Base-by-base conservation (phyloP, 2,888 invertebrate genomes). In the Pachycephus smyrnensis region DNA sequence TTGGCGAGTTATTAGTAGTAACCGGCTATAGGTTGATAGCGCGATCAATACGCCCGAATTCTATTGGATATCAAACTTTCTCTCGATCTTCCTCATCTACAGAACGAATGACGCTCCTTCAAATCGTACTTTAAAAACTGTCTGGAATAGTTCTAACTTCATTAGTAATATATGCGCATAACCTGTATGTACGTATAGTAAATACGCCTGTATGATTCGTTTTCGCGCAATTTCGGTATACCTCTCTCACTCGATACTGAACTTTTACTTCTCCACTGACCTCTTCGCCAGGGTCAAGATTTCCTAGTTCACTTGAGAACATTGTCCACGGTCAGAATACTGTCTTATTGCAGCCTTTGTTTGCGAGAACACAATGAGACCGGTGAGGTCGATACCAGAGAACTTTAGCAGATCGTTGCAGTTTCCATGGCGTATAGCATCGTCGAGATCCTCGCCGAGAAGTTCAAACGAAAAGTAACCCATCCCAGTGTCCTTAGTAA, bases 1-100 rank as follows among this genome's bases (percentile, higher is more conserved):
- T 86, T 86, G 85, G 85, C 86, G 84, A 86, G 84, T 86, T 83
- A 79, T 86, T 84, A 77, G 78, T 86, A 85, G 81, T 86, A 83
- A 86, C 84, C 84, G 83, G 83, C 85, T 86, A 83, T 76, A 80
- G 33, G 30, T 30, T 71, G 71, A 55, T 23, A 9, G 55, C 55
- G 55, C 23, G 55, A 23, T 55, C 55, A 23, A 23, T 55, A 55
- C 2, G 55, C 2, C 23, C 55, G 23, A 55, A 9, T 9, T 55
- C 55, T 55, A 55, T 55, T 23, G 55, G 55, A 55, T 55, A 55
- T 55, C 9, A 55, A 55, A 55, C 23, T 55, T 55, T 23, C 55
- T 9, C 23, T 9, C 23, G 55, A 55, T 55, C 23, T 55, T 55
- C 55, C 9, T 55, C 9, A 55, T 23, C 55, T 55, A 55, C 55